Evolutionary conservation across 2,888 invertebrate species (phyloP), one percentile per base, ranked within the genome.

Genomic region (Eurytoma adleriae): DNA sequence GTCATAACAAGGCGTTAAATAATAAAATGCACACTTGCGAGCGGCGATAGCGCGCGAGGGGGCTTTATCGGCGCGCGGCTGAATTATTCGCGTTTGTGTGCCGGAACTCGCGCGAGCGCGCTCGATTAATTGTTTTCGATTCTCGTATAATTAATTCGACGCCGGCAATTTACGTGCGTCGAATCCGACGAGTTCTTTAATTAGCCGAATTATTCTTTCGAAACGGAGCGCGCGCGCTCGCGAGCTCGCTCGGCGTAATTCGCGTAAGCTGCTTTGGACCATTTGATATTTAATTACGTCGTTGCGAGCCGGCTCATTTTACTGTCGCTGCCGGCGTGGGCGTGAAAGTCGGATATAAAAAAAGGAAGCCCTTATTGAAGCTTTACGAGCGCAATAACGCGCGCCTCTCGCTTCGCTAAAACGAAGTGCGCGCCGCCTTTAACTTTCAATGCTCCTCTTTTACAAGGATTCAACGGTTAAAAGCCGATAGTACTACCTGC

Each of bases 381-480:
- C 61, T 71, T 71, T 71, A 71, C 61, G 71, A 61, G 61, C 50
- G 61, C 27, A 71, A 71, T 71, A 40, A 71, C 71, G 56, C 56
- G n/a, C 30, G 24, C 24, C 24, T 24, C 30, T 56, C 16, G 10
- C 56, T 69, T 69, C 18, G n/a, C 30, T 30, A 2, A n/a, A 64
- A 64, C 27, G 61, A 27, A 62, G 27, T 64, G 40, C 64, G 18
- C 40, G 52, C 40, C 4, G 54, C 27, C 52, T 24, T 68, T 50
- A 52, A 54, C 52, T 68, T 50, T 52, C 52, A 10, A 13, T 27
- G 54, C 27, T 48, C 40, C n/a, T 64, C 64, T 48, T 30, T 40
- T 10, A 40, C 4, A 12, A 40, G 16, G 16, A 64, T 64, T 64
- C n/a, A 5, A 10, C 16, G 16, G 40, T 5, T 27, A 40, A 40